Evolutionary conservation across 2,888 invertebrate genomes (phyloP).

Genomic region (Hymenopus coronatus): DNA sequence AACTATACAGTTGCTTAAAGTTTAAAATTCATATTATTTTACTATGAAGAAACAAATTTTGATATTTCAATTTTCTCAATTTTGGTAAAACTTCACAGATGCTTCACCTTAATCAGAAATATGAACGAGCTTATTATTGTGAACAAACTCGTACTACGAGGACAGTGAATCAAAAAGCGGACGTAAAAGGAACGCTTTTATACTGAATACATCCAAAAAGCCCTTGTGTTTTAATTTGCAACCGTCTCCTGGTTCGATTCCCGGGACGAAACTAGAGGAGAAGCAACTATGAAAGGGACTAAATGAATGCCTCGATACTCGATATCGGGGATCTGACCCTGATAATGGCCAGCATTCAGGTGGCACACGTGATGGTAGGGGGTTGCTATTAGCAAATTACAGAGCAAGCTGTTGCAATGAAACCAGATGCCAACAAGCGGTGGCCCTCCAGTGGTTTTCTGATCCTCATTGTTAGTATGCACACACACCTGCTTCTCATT

Average conservation of each 20-base stretch:
- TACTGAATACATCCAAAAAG: background rate
- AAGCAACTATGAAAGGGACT: background rate
- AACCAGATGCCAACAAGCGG: background rate
- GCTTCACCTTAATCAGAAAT: no score
- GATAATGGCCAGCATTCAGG: background rate
- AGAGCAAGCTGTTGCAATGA: constrained; percentile 6
- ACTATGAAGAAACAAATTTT: no score
- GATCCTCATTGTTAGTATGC: background rate
- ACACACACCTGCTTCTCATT: no score
- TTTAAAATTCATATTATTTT: no score
- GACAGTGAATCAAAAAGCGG: no score
- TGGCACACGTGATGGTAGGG: background rate
- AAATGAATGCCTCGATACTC: background rate
- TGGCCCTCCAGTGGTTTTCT: background rate
- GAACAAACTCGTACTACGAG: no score
- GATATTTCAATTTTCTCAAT: no score
- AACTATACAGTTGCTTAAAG: no score
- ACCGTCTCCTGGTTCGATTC: background rate
- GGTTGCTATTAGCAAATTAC: constrained; percentile 17
- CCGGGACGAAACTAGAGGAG: background rate
- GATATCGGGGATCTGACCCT: background rate
- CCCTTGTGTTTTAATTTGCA: background rate
- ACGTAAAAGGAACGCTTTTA: background rate
- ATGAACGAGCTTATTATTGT: no score
- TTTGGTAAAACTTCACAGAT: no score